Conservation (phyloP, 2,888 invertebrate genomes). For the Ophion costatus region DNA sequence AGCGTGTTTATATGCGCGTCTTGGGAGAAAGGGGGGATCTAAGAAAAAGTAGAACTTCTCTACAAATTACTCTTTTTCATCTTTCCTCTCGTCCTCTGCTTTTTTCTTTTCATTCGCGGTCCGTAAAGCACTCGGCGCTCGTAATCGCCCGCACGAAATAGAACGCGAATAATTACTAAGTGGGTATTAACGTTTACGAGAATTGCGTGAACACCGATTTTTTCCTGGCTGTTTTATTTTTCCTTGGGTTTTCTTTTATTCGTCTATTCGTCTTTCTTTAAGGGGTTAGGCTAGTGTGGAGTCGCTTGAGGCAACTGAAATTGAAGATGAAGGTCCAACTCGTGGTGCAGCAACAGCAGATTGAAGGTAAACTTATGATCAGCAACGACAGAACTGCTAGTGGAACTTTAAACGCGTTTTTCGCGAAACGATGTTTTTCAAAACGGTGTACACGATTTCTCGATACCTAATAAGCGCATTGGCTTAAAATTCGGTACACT, state of each 20-base stretch:
- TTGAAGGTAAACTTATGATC: no score
- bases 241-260: neutral
- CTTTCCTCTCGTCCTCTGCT: neutral
- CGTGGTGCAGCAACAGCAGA: no score
- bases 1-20: slow-evolving; percentile 33
- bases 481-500: no score
- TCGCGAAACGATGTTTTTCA: no score
- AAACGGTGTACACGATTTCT: no score
- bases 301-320: no score
- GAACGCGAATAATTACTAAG: neutral
- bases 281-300: no score
- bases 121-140: neutral
- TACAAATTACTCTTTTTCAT: neutral
- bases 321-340: no score
- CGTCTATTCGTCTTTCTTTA: no score
- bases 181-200: neutral
- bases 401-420: no score
- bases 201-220: neutral
- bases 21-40: slow-evolving; percentile 10
- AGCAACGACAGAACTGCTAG: no score
- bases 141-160: neutral
- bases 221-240: neutral
- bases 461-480: no score
- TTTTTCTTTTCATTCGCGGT: slow-evolving; percentile 6
- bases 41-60: slow-evolving; percentile 24